A percentile compares a stretch with the other conserved stretches of the same genome.
phyloP scores from a whole-genome alignment of 2,113 vertebrate genomes.

The Siniperca chuatsi region DNA sequence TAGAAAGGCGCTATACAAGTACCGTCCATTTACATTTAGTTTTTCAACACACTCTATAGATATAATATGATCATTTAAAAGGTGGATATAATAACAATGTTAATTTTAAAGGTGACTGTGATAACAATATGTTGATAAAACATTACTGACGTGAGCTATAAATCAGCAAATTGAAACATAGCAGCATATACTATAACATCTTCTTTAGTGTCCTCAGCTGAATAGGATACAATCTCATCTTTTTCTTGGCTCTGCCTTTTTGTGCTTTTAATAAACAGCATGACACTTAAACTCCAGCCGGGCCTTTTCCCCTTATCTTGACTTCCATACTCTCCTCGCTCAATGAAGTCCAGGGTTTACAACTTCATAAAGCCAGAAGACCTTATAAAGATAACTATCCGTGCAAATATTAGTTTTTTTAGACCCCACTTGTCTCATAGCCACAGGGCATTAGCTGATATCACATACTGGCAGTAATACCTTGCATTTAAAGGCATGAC shows the following conservation, averaged over 20 bases:
- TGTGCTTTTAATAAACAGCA: conserved; percentile 59
- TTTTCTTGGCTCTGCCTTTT: conserved; percentile 30
- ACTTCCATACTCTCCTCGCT: conserved; percentile 62
- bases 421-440: conserved; percentile 25
- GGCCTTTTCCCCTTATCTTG: conserved; percentile 61
- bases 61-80: not conserved
- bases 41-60: not conserved
- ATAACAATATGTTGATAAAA: not conserved
- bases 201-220: not conserved
- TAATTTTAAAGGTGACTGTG: not conserved
- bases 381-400: conserved; percentile 72
- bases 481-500: conserved; percentile 31
- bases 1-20: too few species aligned
- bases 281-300: conserved; percentile 39
- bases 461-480: conserved; percentile 14
- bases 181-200: not conserved
- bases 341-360: conserved; percentile 69
- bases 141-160: not conserved
- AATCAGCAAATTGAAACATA: not conserved
- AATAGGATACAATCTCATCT: not conserved
- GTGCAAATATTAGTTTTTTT: conserved; percentile 61
- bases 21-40: too few species aligned
- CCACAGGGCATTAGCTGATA: conserved; percentile 45
- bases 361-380: conserved; percentile 57
- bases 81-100: not conserved